A percentile compares a stretch with the other conserved stretches of the same genome.
These are phyloP conservation scores for Anhinga rufa DNA, from an alignment of 2,113 vertebrate genomes.

Conservation along the genomic window DNA sequence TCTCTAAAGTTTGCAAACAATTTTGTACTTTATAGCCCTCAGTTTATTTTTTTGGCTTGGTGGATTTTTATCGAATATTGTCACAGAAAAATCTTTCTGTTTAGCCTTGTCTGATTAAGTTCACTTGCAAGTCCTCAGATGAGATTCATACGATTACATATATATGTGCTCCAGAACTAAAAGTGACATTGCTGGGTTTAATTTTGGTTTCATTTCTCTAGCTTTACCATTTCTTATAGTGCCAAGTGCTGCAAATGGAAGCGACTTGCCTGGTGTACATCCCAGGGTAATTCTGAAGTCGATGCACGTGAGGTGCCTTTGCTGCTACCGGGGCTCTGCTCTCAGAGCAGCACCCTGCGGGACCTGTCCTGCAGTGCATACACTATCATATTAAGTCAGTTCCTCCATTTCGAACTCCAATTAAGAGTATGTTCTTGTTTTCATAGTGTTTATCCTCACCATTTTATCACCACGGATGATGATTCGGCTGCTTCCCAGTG, in stretches of 20 bases:
- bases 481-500: not conserved
- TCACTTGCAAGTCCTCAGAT: not conserved
- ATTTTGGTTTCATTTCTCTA: not conserved
- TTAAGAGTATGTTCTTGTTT: not conserved
- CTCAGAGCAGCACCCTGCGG: not conserved
- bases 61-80: not conserved
- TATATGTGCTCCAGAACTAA: not conserved
- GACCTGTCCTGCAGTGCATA: not conserved
- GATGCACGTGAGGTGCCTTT: not conserved
- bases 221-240: not conserved
- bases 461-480: not conserved
- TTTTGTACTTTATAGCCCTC: not conserved
- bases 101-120: not conserved
- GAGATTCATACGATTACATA: not conserved
- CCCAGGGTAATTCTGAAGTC: not conserved
- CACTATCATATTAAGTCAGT: not conserved
- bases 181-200: not conserved
- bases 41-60: not conserved
- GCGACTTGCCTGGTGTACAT: fast-evolving
- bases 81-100: not conserved
- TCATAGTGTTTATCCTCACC: not conserved
- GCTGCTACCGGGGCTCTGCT: not conserved
- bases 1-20: not conserved
- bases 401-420: not conserved
- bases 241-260: not conserved